Evolutionary conservation across 2,797 vertebrate species (phyloP).

Genomic region (Siniperca obscura): DNA sequence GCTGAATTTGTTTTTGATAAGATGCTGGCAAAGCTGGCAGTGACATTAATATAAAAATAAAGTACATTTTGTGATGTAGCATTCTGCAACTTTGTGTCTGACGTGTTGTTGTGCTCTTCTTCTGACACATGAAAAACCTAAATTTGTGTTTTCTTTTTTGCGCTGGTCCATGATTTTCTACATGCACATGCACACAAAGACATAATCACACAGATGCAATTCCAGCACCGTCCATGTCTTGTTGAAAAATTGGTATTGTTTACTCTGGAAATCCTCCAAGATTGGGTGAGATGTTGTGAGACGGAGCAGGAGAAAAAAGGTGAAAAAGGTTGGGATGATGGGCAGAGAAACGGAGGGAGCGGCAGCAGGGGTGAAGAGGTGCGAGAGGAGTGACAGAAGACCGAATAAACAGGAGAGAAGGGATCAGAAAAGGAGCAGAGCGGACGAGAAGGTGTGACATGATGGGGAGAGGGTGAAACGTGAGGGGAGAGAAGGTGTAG

Average conservation of each 20-base stretch:
- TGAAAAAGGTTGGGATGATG: slow-evolving; percentile 45
- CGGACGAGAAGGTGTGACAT: slow-evolving; percentile 51
- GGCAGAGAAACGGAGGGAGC: slow-evolving; percentile 30
- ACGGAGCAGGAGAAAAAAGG: slow-evolving; percentile 28
- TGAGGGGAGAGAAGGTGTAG: slow-evolving; percentile 49
- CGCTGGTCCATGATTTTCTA: not conserved
- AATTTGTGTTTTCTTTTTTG: not conserved
- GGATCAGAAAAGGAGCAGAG: slow-evolving; percentile 16
- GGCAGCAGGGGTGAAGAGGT: slow-evolving; percentile 46
- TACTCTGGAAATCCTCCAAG: slow-evolving; percentile 43
- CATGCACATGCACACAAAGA: not conserved
- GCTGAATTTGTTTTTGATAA: slow-evolving; percentile 35
- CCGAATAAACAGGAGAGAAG: slow-evolving; percentile 31
- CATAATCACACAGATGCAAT: not conserved
- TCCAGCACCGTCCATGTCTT: not conserved
- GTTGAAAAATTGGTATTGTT: slow-evolving; percentile 56
- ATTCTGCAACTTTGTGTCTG: not conserved
- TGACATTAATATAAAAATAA: slow-evolving; percentile 3
- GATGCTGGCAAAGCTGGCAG: slow-evolving; percentile 14
- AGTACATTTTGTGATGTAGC: not conserved
- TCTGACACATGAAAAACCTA: not conserved
- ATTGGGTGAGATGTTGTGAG: slow-evolving; percentile 33
- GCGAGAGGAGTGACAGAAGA: slow-evolving; percentile 54
- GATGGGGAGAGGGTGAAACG: slow-evolving; percentile 50
- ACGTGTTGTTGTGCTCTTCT: not conserved